Base-by-base conservation (phyloP, 2,888 invertebrate species). In the Eulithis prunata region DNA sequence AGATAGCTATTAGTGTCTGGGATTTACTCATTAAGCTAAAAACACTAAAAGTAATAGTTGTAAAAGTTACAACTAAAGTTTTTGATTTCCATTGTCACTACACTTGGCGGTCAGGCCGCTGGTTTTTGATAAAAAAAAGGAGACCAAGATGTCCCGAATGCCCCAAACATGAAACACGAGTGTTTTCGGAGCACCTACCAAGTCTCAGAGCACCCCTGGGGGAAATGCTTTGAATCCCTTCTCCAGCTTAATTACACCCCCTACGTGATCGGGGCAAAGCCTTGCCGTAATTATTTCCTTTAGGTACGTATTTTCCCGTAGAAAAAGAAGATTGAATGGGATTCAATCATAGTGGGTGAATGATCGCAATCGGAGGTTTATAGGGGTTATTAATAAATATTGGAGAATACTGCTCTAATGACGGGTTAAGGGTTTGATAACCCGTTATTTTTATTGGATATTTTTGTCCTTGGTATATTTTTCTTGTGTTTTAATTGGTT, bases 261-360 rank as follows among this genome's bases (percentile, higher is more conserved):
- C 64, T 66, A 69, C 70, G 70, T 67, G 73, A 73, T 71, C 68
- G 58, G 64, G 62, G 69, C 70, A 69, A 71, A 71, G 68, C 71
- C 70, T 61, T 68, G 12, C 53, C 58, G 68, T 71, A 71, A 73
- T 73, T 73, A 71, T 71, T 64, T 68, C 63, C 62, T 68, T 69
- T 68, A 41, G 8, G 41, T 41, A 62, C 61, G 64, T 66, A 66
- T 68, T 66, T 62, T 69, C 58, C 58, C 59, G 71, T 66, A 49
- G 59, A 68, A 68, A 65, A 62, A 53, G 58, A 49, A 58, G 58
- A 65, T 56, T 68, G 60, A 65, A 68, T 69, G 47, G 62, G 68
- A 68, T 68, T 71, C 69, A 68, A 69, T 73, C 71, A 71, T 70
- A 61, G 64, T 53, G 64, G 70, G 41, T 57, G 55, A 64, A 54